Conservation (phyloP, 2,888 invertebrate species). For the Beris morrisii region DNA sequence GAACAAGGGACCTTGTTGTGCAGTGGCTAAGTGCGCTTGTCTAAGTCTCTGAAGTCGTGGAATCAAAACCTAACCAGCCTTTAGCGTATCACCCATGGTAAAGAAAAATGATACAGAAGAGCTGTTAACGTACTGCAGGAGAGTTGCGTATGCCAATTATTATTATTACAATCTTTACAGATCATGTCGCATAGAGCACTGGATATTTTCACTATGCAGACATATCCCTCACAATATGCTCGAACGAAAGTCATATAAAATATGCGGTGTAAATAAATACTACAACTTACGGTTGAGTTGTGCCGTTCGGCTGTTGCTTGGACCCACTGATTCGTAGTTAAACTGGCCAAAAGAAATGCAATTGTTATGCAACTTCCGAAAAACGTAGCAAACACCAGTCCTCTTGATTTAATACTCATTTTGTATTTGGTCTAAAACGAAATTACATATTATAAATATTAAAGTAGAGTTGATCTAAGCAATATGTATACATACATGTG, state of each 20-base stretch:
- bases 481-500: no score
- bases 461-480: no score
- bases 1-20: no score
- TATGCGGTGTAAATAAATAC: constrained; percentile 8
- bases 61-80: no score
- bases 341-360: constrained; percentile 70
- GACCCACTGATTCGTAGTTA: constrained; percentile 80
- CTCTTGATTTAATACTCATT: constrained; percentile 69
- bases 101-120: no score
- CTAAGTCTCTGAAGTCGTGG: no score
- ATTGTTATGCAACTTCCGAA: constrained; percentile 72
- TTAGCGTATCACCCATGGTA: no score
- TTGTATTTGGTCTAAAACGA: constrained; percentile 19
- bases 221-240: background rate
- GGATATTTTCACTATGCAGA: background rate
- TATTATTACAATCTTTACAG: background rate
- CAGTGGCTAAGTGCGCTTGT: no score
- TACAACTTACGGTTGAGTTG: constrained; percentile 50
- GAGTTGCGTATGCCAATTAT: background rate
- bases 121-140: no score
- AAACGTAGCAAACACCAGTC: constrained; percentile 75
- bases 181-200: background rate
- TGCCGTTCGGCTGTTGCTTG: constrained; percentile 66
- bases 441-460: background rate
- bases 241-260: background rate